A percentile compares a stretch with the other conserved stretches of the same genome.
Conservation (phyloP, 2,797 vertebrate species). For the Muscicapa comitata region DNA sequence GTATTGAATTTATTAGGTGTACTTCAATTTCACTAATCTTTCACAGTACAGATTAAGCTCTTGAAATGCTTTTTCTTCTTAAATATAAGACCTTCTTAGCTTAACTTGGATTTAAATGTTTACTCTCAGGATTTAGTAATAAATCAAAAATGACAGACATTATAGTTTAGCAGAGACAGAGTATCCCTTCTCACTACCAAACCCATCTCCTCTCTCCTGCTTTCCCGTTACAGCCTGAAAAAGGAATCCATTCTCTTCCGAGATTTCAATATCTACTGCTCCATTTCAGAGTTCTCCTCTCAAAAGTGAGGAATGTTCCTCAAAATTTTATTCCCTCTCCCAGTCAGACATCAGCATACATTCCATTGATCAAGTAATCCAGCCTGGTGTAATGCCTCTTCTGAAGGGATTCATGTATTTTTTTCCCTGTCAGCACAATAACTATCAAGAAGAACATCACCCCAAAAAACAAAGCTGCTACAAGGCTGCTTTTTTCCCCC, state of each 20-base stretch:
- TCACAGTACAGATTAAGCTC: not conserved
- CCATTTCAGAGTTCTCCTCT: not conserved
- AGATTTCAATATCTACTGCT: not conserved
- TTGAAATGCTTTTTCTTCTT: not conserved
- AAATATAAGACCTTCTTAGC: not conserved
- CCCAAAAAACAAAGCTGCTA: constrained; percentile 83
- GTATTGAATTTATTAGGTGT: not conserved
- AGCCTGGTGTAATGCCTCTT: constrained; percentile 88
- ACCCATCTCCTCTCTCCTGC: not conserved
- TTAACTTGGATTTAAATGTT: not conserved
- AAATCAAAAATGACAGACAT: not conserved
- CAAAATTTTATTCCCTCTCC: not conserved
- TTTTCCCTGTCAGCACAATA: constrained; percentile 79
- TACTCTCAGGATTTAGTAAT: not conserved
- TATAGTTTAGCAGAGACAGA: not conserved
- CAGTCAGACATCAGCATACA: constrained; percentile 87
- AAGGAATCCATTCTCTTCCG: not conserved
- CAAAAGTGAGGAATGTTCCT: not conserved
- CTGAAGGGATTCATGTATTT: constrained; percentile 84
- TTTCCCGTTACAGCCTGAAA: not conserved
- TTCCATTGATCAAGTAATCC: constrained; percentile 89
- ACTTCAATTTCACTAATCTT: not conserved
- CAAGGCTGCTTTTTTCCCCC: constrained; percentile 78
- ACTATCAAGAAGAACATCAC: constrained; percentile 81
- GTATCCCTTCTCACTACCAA: not conserved